Conservation (phyloP, 2,797 vertebrate species). For the Gymnothorax reevesii region DNA sequence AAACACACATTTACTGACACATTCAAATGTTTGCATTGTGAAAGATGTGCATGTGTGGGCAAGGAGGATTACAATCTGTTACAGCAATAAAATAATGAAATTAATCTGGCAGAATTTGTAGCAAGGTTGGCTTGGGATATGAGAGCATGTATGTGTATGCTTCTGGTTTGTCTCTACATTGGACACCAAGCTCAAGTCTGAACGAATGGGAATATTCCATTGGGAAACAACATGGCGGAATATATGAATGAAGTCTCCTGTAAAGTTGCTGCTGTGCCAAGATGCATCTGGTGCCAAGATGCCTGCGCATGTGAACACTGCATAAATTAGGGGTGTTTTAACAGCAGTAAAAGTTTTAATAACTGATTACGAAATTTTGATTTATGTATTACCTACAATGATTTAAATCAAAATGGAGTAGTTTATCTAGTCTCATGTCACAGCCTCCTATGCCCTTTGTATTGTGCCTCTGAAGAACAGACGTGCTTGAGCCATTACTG, state of each 20-base stretch:
- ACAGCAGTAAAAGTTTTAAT: slow-evolving; percentile 46
- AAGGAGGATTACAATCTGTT: slow-evolving; percentile 32
- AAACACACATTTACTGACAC: slow-evolving; percentile 38
- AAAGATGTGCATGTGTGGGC: not conserved
- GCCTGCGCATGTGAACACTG: not conserved
- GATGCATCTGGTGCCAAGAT: slow-evolving; percentile 21
- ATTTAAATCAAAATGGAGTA: slow-evolving; percentile 38
- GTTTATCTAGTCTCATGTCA: slow-evolving; percentile 20
- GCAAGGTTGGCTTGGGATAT: not conserved
- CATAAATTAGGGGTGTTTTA: not conserved
- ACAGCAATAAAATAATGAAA: slow-evolving; percentile 35
- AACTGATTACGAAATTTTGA: slow-evolving; percentile 49
- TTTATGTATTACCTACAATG: slow-evolving; percentile 43
- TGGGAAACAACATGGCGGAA: not conserved
- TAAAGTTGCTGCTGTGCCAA: slow-evolving; percentile 4
- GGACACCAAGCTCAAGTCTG: not conserved
- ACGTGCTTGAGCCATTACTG: not conserved
- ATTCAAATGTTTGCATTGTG: slow-evolving; percentile 29
- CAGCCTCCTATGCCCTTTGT: not conserved
- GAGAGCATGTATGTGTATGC: not conserved
- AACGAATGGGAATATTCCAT: not conserved
- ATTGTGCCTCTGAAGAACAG: not conserved
- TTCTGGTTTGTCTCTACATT: not conserved
- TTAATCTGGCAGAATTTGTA: slow-evolving; percentile 56
- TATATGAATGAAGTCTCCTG: not conserved